These are phyloP conservation scores for Sus cebifrons DNA, from an alignment of 2,797 vertebrate species.

Conservation along the genomic window DNA sequence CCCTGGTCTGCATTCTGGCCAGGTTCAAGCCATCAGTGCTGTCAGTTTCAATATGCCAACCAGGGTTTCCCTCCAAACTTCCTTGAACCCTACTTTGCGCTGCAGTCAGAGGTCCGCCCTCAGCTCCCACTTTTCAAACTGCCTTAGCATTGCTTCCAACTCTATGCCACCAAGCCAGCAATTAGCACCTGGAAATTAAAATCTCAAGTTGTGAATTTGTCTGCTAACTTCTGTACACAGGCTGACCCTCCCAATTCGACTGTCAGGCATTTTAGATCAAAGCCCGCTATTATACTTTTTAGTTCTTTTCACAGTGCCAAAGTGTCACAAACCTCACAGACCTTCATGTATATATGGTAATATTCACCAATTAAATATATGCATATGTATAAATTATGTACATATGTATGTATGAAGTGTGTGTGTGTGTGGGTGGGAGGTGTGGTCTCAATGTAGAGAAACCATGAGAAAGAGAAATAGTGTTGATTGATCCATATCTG, in stretches of 20 bases:
- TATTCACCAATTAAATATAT: background rate
- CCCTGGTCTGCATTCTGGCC: too few relatives aligned
- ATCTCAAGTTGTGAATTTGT: background rate
- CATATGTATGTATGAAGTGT: background rate
- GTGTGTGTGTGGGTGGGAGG: background rate
- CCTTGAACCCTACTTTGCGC: background rate
- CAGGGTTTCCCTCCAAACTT: too few relatives aligned
- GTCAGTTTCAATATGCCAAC: too few relatives aligned
- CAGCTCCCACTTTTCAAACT: background rate
- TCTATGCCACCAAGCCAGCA: background rate
- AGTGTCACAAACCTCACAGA: background rate
- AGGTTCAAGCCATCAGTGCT: too few relatives aligned
- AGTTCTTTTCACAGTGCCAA: background rate
- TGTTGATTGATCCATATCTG: background rate
- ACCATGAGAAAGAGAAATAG: background rate
- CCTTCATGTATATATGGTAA: background rate
- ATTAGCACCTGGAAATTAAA: constrained; percentile 59
- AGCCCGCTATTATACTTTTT: background rate
- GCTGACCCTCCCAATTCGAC: background rate
- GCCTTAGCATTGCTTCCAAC: background rate
- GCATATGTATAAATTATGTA: background rate
- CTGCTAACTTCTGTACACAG: background rate
- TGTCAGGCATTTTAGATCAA: background rate
- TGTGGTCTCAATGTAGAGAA: background rate
- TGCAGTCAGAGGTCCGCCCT: background rate